Base-by-base conservation (phyloP, 2,113 vertebrate genomes). In the Hemicordylus capensis region DNA sequence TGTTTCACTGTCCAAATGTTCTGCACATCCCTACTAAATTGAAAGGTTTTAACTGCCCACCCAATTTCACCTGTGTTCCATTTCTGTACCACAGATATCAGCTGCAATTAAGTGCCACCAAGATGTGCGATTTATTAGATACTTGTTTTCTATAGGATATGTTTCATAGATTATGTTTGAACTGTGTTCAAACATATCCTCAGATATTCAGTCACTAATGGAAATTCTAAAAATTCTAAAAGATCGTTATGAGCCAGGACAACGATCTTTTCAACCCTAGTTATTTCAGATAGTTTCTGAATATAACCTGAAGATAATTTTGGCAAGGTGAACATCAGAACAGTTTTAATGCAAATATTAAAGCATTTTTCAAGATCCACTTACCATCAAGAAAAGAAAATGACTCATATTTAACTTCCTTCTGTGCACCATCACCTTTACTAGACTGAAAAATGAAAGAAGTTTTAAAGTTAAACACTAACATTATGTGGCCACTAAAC, bases 311-410 rank as follows among this genome's bases (percentile, higher is more conserved):
- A 56, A 37, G 42, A 14, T 66, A 63, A 59, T 42, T 48, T 80
- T 61, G 19, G 58, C 24, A 28, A 37, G 1, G 1, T 80, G 17
- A 76, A 87, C 0, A 20, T 20, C 4, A 85, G 54, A 79, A 26
- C 51, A 34, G 48, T 82, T 83, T 10, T 17, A 85, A 54, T 8
- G 22, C 9, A 76, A 42, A n/a, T 1, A 19, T 37, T 81, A 56
- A 66, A 24, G n/a, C 11, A 6, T 4, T 61, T 90, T 76, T 54
- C 59, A 82, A 28, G 89, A 87, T 81, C 75, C n/a, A 95, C 98
- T 95, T 95, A 99, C 99, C 99, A 19, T 98, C 98, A 84, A 97
- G 90, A 96, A 98, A 99, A 24, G 98, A 98, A 95, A 98, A 98
- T 3, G 97, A 97, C 58, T 99, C 98, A 51, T 98, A 98, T 93